phyloP scores from a whole-genome alignment of 2,888 invertebrate genomes.

The Andricus curvator region DNA sequence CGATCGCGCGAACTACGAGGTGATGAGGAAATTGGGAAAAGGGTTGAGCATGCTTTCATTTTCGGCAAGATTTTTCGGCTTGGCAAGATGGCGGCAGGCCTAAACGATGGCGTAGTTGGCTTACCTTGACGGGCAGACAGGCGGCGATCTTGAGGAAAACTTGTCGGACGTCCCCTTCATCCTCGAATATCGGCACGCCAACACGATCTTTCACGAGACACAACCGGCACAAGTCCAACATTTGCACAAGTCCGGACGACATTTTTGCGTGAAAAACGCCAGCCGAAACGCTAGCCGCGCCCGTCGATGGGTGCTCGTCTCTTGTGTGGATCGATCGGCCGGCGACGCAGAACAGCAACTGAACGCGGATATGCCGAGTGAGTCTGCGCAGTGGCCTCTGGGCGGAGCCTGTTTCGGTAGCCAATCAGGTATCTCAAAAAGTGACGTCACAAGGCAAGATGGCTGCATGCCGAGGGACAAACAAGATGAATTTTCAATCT shows the following conservation, averaged over 20 bases:
- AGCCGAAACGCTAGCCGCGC: slow-evolving; percentile 73
- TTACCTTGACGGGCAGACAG: slow-evolving; percentile 88
- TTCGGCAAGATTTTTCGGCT: not conserved
- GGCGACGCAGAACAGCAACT: too few relatives aligned
- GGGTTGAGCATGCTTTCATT: not conserved
- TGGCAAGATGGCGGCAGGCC: slow-evolving; percentile 71
- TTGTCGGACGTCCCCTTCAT: slow-evolving; percentile 82
- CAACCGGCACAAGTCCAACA: slow-evolving; percentile 76
- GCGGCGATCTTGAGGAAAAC: slow-evolving; percentile 85
- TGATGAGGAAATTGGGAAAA: not conserved
- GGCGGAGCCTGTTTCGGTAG: too few relatives aligned
- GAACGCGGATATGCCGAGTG: too few relatives aligned
- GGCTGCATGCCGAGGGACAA: too few relatives aligned
- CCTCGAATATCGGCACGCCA: slow-evolving; percentile 85
- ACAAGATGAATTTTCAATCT: too few relatives aligned
- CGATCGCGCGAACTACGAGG: not conserved
- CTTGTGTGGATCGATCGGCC: too few relatives aligned
- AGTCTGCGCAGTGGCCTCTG: too few relatives aligned
- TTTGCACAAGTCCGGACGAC: slow-evolving; percentile 71
- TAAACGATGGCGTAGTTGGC: slow-evolving; percentile 69
- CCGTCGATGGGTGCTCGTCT: slow-evolving; percentile 54
- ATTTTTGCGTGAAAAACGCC: slow-evolving; percentile 72
- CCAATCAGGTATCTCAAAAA: too few relatives aligned
- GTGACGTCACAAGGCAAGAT: too few relatives aligned
- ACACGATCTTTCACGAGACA: slow-evolving; percentile 80